Evolutionary conservation across 2,113 vertebrate genomes (phyloP), one percentile per base, ranked within the genome.

Genomic region (Chloebia gouldiae): DNA sequence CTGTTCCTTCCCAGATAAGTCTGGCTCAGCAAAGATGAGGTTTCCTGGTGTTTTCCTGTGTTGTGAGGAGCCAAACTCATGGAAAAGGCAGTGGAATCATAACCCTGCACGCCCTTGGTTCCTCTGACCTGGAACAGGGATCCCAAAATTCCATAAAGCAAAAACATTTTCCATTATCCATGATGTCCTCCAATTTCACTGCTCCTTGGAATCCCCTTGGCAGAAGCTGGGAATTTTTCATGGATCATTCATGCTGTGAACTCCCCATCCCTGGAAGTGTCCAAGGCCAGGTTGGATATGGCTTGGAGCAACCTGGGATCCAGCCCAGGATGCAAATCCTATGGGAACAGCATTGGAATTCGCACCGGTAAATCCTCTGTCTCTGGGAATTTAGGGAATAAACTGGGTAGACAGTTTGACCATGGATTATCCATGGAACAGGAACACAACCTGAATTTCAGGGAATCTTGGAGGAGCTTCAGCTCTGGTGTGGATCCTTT

Each of bases 81-180:
- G 68, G 53, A 60, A 71, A 77, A 76, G 7, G 10, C 4, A 28
- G 5, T 6, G 69, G 77, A 70, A 56, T 18, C 31, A 21, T 2
- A 44, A 11, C n/a, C 35, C 31, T 63, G 20, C 3, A 4, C 6
- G 7, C 6, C 16, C 13, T 13, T 4, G 16, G 23, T 7, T 66
- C 37, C 70, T 90, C n/a, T 40, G 31, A 14, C 14, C 49, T 10
- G 18, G 39, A 50, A 31, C 22, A 4, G 1, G 11, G 10, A 66
- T 33, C 27, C 31, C 24, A 37, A 5, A 19, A 33, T n/a, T 51
- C 11, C 39, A 8, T 18, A 25, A 88, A 65, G 11, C 5, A 15
- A 51, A 70, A 70, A 2, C 0, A 0, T 57, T 73, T 56, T 4
- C 21, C 16, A 0, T 18, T 31, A 24, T 27, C 30, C 30, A 2